Evolutionary conservation across 2,113 vertebrate species (phyloP), one percentile per base, ranked within the genome.

Genomic region (Eulemur rufifrons): DNA sequence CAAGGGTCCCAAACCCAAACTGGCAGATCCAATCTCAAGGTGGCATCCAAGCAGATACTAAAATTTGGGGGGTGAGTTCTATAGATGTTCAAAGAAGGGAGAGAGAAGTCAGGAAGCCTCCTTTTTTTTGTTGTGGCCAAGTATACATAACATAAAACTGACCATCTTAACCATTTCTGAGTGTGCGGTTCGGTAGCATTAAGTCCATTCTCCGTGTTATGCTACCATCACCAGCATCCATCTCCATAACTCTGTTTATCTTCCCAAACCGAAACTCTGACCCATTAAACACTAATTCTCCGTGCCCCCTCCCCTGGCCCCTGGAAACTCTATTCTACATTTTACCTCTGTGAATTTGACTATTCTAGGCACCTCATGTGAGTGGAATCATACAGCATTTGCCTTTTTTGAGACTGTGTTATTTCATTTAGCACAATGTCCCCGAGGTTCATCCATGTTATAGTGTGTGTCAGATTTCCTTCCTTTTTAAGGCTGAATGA

Each of bases 21-120:
- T 8, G 21, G 45, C 3, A 56, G 66, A 45, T 54, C 54, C 3
- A 5, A 32, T 15, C 27, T 47, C 63, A 32, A 71, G 17, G 14
- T 17, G 2, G 1, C 39, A 5, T n/a, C 92, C 6, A 10, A 61
- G 21, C 8, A 6, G 1, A 21, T 59, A 18, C 77, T 13, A 39
- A 73, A 45, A 6, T 0, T 0, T 27, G 14, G 56, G 10, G 5
- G 27, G 20, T 1, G 10, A 92, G 8, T 50, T 37, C 54, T 59
- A 2, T 21, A 52, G 85, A 37, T 1, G 15, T 54, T 77, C 27
- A 73, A 52, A 83, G 50, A 64, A 86, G 6, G 39, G 14, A 64
- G 11, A 71, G 6, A 39, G 6, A 66, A 21, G 3, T 42, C 11
- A 8, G 47, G 42, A 34, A 78, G 23, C 13, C 39, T 37, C 59